Percentiles rank a stretch among this genome's conserved stretches.
Conservation (phyloP, 2,888 invertebrate genomes). For the Phymatocera aterrima region DNA sequence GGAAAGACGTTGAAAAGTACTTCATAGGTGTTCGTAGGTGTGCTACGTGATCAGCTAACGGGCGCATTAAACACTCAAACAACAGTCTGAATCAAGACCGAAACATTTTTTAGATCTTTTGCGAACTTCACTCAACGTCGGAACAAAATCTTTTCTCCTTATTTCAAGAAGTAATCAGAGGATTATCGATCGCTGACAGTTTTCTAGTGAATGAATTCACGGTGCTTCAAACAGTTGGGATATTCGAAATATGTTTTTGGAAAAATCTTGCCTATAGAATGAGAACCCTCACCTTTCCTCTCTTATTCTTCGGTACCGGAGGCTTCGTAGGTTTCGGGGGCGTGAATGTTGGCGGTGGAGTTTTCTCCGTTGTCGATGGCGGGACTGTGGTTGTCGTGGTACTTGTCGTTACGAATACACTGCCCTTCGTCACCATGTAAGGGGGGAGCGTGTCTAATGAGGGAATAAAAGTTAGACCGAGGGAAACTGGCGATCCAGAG, state of each 20-base stretch:
- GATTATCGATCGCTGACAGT: no score
- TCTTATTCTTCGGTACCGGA: slow-evolving; percentile 84
- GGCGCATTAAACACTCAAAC: no score
- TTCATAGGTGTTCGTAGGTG: no score
- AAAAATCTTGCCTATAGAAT: not conserved
- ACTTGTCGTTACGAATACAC: slow-evolving; percentile 68
- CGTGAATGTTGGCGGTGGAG: slow-evolving; percentile 69
- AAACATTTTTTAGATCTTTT: no score
- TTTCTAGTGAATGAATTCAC: no score
- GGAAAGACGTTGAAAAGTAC: no score
- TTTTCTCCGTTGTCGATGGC: slow-evolving; percentile 74
- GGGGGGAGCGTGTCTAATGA: slow-evolving; percentile 77
- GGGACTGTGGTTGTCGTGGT: slow-evolving; percentile 76
- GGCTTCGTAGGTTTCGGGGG: slow-evolving; percentile 77
- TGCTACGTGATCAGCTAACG: no score
- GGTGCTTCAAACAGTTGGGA: no score
- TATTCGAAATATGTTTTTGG: not conserved
- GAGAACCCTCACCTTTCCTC: slow-evolving; percentile 76
- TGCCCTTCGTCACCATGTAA: slow-evolving; percentile 72
- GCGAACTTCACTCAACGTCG: no score
- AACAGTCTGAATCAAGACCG: no score
- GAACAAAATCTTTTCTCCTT: no score
- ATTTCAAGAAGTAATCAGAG: no score
- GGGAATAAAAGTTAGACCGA: not conserved
- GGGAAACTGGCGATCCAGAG: not conserved